Evolutionary conservation across 2,113 vertebrate species (phyloP).

Genomic region (Athene cunicularia): DNA sequence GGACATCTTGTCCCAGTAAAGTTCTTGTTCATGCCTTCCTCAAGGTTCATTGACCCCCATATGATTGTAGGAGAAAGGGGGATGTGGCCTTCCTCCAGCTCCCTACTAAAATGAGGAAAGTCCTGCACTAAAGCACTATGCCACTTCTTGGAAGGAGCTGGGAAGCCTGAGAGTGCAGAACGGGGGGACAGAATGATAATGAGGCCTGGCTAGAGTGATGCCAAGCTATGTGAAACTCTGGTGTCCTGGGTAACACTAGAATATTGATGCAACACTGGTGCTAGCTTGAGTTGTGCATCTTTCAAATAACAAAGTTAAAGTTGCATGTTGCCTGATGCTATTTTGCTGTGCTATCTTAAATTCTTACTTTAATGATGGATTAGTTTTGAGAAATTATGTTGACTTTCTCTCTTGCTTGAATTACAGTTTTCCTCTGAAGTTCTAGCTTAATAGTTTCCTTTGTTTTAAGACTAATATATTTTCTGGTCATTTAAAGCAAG

Average conservation of each 20-base stretch:
- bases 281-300: accelerated
- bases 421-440: not conserved
- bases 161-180: not conserved
- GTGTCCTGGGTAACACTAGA: not conserved
- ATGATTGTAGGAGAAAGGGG: not conserved
- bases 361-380: not conserved
- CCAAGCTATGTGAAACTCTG: not conserved
- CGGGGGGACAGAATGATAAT: not conserved
- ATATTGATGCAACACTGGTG: not conserved
- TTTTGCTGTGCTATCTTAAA: not conserved
- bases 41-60: not conserved
- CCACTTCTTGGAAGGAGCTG: not conserved
- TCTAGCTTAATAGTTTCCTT: not conserved
- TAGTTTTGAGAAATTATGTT: not conserved
- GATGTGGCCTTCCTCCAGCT: not conserved
- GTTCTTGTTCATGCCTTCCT: not conserved
- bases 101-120: not conserved
- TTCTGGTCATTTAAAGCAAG: not conserved
- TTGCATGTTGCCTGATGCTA: not conserved
- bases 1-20: not conserved
- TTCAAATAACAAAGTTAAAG: not conserved
- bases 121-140: not conserved
- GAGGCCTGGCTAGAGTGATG: not conserved
- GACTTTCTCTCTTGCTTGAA: not conserved
- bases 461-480: not conserved